phyloP scores from a whole-genome alignment of 2,797 vertebrate species.

The Amniataba percoides region DNA sequence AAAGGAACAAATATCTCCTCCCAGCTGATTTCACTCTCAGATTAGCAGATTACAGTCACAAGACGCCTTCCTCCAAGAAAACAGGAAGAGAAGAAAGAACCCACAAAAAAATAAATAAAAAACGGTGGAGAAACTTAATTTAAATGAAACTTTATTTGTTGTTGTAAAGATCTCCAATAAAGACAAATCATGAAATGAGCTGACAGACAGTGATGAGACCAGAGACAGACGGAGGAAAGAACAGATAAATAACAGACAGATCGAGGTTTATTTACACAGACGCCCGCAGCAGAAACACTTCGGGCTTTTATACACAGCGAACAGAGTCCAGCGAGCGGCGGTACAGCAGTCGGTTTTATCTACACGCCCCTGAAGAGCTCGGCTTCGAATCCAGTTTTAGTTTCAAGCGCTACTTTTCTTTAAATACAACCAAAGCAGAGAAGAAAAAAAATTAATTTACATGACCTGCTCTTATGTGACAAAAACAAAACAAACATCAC shows the following conservation, averaged over 20 bases:
- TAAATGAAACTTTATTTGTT: slow-evolving; percentile 80
- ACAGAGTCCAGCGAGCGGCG: slow-evolving; percentile 63
- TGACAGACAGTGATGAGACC: slow-evolving; percentile 51
- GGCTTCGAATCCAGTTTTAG: slow-evolving; percentile 75
- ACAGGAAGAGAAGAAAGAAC: background rate
- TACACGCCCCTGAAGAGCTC: slow-evolving; percentile 42
- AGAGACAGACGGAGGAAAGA: slow-evolving; percentile 34
- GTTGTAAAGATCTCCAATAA: slow-evolving; percentile 60
- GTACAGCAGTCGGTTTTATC: slow-evolving; percentile 66
- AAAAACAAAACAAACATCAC: background rate
- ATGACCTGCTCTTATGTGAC: slow-evolving; percentile 27
- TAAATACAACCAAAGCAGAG: slow-evolving; percentile 65
- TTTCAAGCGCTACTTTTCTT: slow-evolving; percentile 67
- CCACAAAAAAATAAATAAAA: no score
- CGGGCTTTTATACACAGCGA: background rate
- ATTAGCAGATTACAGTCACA: background rate
- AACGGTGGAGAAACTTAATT: slow-evolving; percentile 29
- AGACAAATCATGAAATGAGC: slow-evolving; percentile 59
- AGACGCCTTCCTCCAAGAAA: background rate
- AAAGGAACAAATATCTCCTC: background rate
- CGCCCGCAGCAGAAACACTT: slow-evolving; percentile 17
- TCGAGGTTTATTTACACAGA: slow-evolving; percentile 57
- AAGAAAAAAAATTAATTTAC: slow-evolving; percentile 26
- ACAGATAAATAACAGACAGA: slow-evolving; percentile 60
- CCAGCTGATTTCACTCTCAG: background rate